Base-by-base conservation (phyloP, 2,888 invertebrate species). In the Drosophila imparisetae region DNA sequence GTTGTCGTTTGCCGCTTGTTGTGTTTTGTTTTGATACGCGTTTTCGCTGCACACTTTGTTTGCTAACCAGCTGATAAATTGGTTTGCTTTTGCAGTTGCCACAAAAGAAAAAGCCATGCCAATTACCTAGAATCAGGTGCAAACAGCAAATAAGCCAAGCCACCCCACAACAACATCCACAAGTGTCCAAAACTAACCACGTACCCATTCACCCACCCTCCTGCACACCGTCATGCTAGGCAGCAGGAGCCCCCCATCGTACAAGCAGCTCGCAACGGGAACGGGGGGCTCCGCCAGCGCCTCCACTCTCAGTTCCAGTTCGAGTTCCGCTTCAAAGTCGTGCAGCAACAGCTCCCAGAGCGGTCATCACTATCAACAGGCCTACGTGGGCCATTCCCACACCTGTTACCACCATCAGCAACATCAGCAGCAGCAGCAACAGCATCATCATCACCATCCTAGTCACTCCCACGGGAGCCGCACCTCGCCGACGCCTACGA, bases 191-290 rank as follows among this genome's bases (percentile, higher is more conserved):
- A 61, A 57, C 60, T 59, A 78, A 72, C 42, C 62, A 66, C 62
- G 54, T 60, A 58, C 58, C 48, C 66, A 55, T 67, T 54, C 45
- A 68, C 64, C 74, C 66, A 80, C 49, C 54, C 76, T 80, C 72
- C 73, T 71, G 70, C 72, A 65, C 74, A 36, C 59, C 75, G 83
- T 66, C 72, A 92, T 92, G 92, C 80, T 89, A 70, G 80, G 87
- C 78, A 91, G 81, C 77, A 90, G 92, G 92, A 92, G 92, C 92
- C 92, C 92, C 92, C 92, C 92, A 88, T 85, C 85, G 64, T 83
- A 87, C 74, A 90, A 89, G 73, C 79, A 80, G 48, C 78, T 77
- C 69, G 79, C 87, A 66, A 80, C 85, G 90, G 92, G 92, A 66
- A 81, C 85, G 92, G 92, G 92, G 91, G 92, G 92, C 92, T 92